These are phyloP conservation scores for Anoplopoma fimbria DNA, from an alignment of 2,113 vertebrate species.

Conservation along the genomic window DNA sequence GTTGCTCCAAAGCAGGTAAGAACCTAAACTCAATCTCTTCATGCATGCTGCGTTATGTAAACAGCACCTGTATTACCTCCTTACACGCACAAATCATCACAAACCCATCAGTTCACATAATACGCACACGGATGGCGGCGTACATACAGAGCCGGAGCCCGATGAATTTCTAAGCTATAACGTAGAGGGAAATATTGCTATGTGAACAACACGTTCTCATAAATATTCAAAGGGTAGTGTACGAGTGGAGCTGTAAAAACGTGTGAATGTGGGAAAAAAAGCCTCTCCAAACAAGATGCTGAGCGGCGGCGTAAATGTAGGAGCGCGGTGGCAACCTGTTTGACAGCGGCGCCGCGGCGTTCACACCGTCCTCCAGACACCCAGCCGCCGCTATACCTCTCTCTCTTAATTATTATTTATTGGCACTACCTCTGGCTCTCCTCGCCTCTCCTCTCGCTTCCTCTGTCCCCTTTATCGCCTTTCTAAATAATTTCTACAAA, in stretches of 20 bases:
- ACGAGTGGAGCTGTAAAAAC: constrained; percentile 71
- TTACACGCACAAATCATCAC: constrained; percentile 15
- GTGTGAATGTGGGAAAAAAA: constrained; percentile 22
- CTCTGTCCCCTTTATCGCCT: constrained; percentile 85
- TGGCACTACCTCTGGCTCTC: constrained; percentile 65
- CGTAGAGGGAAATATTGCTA: constrained; percentile 64
- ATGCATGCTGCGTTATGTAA: constrained; percentile 45
- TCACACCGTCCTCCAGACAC: constrained; percentile 53
- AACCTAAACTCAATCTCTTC: constrained; percentile 3
- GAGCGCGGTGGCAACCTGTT: constrained; percentile 69
- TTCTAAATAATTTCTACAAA: constrained; percentile 96
- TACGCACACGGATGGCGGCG: not conserved
- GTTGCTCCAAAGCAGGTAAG: constrained; percentile 82
- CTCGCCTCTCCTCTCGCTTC: constrained; percentile 41
- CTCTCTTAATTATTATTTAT: constrained; percentile 84
- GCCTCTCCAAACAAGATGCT: constrained; percentile 65
- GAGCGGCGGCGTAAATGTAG: constrained; percentile 37
- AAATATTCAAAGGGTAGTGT: constrained; percentile 72
- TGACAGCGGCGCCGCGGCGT: constrained; percentile 41
- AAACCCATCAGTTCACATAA: constrained; percentile 36
- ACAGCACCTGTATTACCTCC: constrained; percentile 46
- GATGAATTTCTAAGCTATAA: constrained; percentile 51
- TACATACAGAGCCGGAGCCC: constrained; percentile 8
- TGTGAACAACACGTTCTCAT: constrained; percentile 74
- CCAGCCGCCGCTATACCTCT: constrained; percentile 51